Evolutionary conservation across 2,113 vertebrate genomes (phyloP).

Genomic region (Mungos mungo): DNA sequence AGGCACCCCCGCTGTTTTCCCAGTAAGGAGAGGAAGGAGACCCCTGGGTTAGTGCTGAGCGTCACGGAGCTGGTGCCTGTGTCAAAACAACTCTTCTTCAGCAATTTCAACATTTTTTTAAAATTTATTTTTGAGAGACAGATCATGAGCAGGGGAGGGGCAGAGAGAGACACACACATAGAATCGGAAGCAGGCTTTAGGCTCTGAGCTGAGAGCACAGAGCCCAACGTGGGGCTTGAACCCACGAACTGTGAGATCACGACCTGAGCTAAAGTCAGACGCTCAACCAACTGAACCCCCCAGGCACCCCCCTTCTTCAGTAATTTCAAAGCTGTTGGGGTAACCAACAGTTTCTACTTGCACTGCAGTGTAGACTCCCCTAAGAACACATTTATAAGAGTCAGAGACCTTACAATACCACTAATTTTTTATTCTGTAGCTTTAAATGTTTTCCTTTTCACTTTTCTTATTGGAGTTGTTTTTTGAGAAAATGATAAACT

Average conservation of each 20-base stretch:
- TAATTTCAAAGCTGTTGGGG: background rate
- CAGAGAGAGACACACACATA: too few relatives aligned
- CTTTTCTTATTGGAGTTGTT: background rate
- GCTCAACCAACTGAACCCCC: too few relatives aligned
- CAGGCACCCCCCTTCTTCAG: background rate
- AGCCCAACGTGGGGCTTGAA: too few relatives aligned
- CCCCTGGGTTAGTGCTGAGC: background rate
- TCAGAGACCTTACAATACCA: background rate
- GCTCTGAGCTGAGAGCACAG: too few relatives aligned
- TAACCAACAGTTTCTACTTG: background rate
- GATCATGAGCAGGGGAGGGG: too few relatives aligned
- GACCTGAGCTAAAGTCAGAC: too few relatives aligned
- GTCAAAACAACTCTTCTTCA: background rate
- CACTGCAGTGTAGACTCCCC: background rate
- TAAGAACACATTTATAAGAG: background rate
- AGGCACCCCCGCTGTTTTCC: background rate
- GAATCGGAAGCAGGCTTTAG: too few relatives aligned
- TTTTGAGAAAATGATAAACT: background rate
- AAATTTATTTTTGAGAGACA: too few relatives aligned
- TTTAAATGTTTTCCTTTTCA: background rate
- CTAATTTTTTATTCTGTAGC: background rate
- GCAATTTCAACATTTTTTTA: background rate
- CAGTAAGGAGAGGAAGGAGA: background rate
- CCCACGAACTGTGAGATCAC: too few relatives aligned
- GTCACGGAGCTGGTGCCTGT: background rate